Evolutionary conservation across 2,888 invertebrate genomes (phyloP).

Genomic region (Cremastinae sp.): DNA sequence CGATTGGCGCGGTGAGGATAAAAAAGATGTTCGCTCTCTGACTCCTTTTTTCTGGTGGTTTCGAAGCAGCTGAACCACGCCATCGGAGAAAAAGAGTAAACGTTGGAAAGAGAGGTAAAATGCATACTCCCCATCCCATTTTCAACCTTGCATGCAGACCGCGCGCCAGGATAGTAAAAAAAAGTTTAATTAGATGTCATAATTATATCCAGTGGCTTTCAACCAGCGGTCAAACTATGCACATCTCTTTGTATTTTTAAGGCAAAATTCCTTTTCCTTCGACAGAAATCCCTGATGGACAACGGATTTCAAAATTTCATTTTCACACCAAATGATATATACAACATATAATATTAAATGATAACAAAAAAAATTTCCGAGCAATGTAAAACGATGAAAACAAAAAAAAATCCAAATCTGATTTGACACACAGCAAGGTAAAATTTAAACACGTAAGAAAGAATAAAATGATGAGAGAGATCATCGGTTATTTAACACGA

Average conservation of each 20-base stretch:
- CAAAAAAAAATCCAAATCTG: too few relatives aligned
- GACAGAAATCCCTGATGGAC: too few relatives aligned
- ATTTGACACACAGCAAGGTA: too few relatives aligned
- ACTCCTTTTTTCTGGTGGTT: conserved; percentile 51
- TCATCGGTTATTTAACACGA: too few relatives aligned
- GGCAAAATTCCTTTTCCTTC: too few relatives aligned
- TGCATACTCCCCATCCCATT: conserved; percentile 67
- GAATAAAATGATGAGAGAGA: background rate
- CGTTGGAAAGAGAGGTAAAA: conserved; percentile 64
- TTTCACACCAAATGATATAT: too few relatives aligned
- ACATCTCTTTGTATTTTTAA: background rate
- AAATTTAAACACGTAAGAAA: too few relatives aligned
- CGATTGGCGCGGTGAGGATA: conserved; percentile 58
- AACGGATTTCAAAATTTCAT: too few relatives aligned
- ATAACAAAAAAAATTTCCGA: too few relatives aligned
- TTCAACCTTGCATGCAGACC: conserved; percentile 69
- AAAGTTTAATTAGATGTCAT: conserved; percentile 79
- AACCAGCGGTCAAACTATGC: conserved; percentile 53
- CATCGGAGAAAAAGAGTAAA: conserved; percentile 46
- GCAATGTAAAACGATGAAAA: too few relatives aligned
- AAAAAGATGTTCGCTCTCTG: conserved; percentile 69
- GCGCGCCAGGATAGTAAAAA: conserved; percentile 74
- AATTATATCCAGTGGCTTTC: conserved; percentile 77
- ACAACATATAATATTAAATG: too few relatives aligned
- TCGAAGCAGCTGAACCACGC: conserved; percentile 67